phyloP scores from a whole-genome alignment of 2,113 vertebrate species.

The Crotalus viridis region DNA sequence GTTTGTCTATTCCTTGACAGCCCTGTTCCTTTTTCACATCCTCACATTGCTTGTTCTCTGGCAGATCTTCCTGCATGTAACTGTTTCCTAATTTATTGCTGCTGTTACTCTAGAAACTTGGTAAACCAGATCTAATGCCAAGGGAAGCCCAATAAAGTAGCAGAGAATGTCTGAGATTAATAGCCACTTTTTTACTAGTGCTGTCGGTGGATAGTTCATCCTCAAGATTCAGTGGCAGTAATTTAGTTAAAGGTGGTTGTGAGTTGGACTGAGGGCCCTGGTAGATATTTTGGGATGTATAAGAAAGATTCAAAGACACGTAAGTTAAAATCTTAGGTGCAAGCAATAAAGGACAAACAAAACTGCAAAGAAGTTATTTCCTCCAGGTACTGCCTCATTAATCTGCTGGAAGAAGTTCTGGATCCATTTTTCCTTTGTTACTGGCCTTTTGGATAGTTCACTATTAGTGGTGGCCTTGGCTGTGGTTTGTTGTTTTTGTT shows the following conservation, averaged over 20 bases:
- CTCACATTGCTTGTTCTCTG: neutral
- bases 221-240: neutral
- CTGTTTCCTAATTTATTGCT: neutral
- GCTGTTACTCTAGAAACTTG: neutral
- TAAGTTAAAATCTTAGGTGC: neutral
- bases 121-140: neutral
- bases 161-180: neutral
- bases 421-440: neutral
- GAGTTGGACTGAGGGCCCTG: neutral
- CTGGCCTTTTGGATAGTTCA: neutral
- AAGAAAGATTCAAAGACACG: neutral
- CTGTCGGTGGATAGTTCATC: neutral
- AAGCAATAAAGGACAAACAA: neutral
- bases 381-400: neutral
- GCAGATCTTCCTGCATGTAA: neutral
- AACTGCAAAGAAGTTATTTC: neutral
- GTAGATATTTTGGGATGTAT: neutral
- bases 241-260: neutral
- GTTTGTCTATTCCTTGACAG: neutral
- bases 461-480: neutral
- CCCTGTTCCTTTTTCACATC: neutral
- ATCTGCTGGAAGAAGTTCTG: neutral
- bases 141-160: neutral
- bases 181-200: neutral
- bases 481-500: neutral